Base-by-base conservation (phyloP, 2,113 vertebrate genomes). In the Numida meleagris region DNA sequence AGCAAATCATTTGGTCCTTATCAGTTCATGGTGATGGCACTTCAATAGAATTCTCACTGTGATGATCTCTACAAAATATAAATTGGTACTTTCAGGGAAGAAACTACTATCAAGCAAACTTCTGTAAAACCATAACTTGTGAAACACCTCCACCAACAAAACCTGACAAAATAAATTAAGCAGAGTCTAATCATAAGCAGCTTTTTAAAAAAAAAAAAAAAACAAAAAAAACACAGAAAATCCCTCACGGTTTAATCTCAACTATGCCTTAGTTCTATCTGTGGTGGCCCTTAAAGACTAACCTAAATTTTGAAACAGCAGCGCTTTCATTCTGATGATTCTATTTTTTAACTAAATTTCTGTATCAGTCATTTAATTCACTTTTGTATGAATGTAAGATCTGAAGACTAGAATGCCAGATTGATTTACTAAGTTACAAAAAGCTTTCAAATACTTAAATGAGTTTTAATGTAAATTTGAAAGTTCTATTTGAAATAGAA, bases 281-380 rank as follows among this genome's bases (percentile, higher is more conserved):
- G 16, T 70, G 27, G 24, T 46, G 27, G 25, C 50, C 55, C 45
- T 78, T 80, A 68, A 66, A 67, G 31, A 67, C 62, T 84, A 90
- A 81, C 14, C 89, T 70, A 31, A 16, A 50, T 67, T 90, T 50
- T 82, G 68, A 94, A 94, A 74, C 19, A 14, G 12, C 53, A 31
- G 27, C 7, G 8, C 67, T 82, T 90, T 91, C 14, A 53, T 86
- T 59, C 62, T 79, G 42, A 65, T 29, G 2, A 79, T 46, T 65
- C 58, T 48, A 21, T 74, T 77, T 74, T 91, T 88, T 79, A 88
- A 57, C 9, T 38, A 31, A 88, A 91, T 72, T 96, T 97, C 93
- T 92, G 79, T 71, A 96, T 94, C 74, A 78, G 62, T 86, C 7
- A 8, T 67, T 94, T 92, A 82, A 86, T 93, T 96, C 48, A 94